A percentile compares a stretch with the other conserved stretches of the same genome.
phyloP scores from a whole-genome alignment of 92 coral and sea anemone species.

The Phenganax stokvisi region DNA sequence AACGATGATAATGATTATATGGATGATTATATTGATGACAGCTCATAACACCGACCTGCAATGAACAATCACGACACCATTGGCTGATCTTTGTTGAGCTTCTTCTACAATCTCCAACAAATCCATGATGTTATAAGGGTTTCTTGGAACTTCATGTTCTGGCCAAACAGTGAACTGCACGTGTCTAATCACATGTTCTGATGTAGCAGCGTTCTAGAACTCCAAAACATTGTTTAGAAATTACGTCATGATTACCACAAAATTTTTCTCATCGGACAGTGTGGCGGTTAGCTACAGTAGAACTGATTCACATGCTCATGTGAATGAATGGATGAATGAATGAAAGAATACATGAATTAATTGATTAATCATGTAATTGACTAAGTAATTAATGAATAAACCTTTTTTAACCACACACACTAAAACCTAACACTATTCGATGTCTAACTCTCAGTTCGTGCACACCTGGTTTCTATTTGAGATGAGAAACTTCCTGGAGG shows the following conservation, averaged over 20 bases:
- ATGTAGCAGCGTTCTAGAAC: slow-evolving; percentile 43
- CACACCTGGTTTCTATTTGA: slow-evolving; percentile 4
- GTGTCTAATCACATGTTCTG: slow-evolving; percentile 61
- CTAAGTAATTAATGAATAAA: too few species aligned
- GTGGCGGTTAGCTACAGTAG: too few species aligned
- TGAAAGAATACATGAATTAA: too few species aligned
- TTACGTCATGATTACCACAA: slow-evolving; percentile 3
- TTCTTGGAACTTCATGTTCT: slow-evolving; percentile 71
- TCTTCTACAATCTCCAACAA: slow-evolving; percentile 78
- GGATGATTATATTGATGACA: background rate
- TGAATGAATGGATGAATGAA: too few species aligned
- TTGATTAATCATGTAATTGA: too few species aligned
- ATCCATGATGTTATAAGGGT: slow-evolving; percentile 71
- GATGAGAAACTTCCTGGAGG: slow-evolving; percentile 12
- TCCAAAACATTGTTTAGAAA: slow-evolving; percentile 33
- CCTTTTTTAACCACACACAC: too few species aligned
- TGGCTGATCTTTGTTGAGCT: slow-evolving; percentile 87
- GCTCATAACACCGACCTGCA: slow-evolving; percentile 55
- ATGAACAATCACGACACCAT: slow-evolving; percentile 65
- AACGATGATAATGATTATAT: background rate
- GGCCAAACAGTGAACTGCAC: slow-evolving; percentile 96
- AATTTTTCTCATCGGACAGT: background rate
- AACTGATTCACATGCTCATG: too few species aligned
- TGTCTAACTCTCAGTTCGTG: too few species aligned
- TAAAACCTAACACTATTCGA: too few species aligned